Percentiles rank a stretch among this genome's conserved stretches.
Evolutionary conservation across 1,140 invertebrate genomes (phyloP).

Genomic region (Drosophila triauraria): DNA sequence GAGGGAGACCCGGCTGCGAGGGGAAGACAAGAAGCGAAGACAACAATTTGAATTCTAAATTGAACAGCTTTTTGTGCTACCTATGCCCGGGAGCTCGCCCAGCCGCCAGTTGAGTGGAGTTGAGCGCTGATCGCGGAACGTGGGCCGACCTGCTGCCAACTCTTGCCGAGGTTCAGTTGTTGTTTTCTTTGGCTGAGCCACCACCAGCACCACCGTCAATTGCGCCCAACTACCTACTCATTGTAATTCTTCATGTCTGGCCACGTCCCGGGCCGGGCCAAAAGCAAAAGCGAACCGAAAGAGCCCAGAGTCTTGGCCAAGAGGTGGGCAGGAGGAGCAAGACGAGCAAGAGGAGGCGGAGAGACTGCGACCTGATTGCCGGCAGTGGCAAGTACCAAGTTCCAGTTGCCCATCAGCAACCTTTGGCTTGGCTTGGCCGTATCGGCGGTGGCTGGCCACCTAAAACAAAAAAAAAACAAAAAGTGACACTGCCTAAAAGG

Average conservation of each 20-base stretch:
- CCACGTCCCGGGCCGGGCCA: conserved; percentile 44
- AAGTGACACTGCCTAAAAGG: neutral
- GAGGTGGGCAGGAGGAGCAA: neutral
- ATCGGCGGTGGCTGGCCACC: conserved; percentile 59
- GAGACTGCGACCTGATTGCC: conserved; percentile 73
- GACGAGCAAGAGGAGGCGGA: conserved; percentile 17
- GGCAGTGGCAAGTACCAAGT: conserved; percentile 67
- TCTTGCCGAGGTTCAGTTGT: conserved; percentile 51
- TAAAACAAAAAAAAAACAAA: conserved; percentile 24
- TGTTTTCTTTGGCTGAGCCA: conserved; percentile 41
- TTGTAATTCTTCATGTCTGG: conserved; percentile 83
- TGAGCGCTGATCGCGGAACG: conserved; percentile 60
- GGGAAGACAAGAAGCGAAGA: conserved; percentile 70
- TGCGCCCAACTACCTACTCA: conserved; percentile 83
- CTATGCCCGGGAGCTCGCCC: conserved; percentile 78
- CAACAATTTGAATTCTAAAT: conserved; percentile 84
- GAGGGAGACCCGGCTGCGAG: conserved; percentile 6
- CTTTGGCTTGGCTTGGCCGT: conserved; percentile 60
- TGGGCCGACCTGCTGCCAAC: conserved; percentile 81
- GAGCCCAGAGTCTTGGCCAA: conserved; percentile 26
- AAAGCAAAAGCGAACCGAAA: conserved; percentile 25
- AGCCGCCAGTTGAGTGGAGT: conserved; percentile 48
- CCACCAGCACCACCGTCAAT: conserved; percentile 62
- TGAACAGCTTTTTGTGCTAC: conserved; percentile 84
- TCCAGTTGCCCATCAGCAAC: conserved; percentile 74